Percentiles rank a stretch among this genome's conserved stretches.
Evolutionary conservation across 2,113 vertebrate genomes (phyloP).

Genomic region (Datnioides undecimradiatus): DNA sequence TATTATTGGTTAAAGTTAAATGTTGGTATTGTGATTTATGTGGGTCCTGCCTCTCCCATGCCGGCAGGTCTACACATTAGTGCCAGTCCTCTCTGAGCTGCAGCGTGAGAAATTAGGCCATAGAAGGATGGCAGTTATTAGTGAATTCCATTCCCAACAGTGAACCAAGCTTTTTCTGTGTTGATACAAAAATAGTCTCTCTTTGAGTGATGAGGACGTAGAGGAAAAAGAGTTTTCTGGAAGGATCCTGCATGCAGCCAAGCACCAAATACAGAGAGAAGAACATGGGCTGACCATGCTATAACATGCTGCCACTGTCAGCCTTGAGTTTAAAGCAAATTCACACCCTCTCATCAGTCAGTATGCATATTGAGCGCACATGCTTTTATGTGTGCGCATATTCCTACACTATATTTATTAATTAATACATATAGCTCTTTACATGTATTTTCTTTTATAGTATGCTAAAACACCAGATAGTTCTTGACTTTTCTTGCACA

Average conservation of each 20-base stretch:
- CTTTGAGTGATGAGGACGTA: slow-evolving; percentile 31
- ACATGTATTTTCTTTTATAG: no score
- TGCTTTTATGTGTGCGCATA: neutral
- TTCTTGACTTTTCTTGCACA: neutral
- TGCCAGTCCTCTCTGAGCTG: slow-evolving; percentile 39
- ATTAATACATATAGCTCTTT: no score
- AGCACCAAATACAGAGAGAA: slow-evolving; percentile 44
- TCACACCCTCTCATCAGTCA: neutral
- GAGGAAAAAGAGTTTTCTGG: slow-evolving; percentile 37
- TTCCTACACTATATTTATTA: no score
- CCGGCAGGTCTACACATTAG: slow-evolving; percentile 29
- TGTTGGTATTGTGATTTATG: neutral
- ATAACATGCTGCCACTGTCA: slow-evolving; percentile 2
- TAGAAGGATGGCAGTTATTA: slow-evolving; percentile 54
- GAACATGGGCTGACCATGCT: neutral
- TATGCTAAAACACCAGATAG: neutral
- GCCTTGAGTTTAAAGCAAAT: slow-evolving; percentile 6
- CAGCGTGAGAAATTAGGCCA: slow-evolving; percentile 72
- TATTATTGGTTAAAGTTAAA: neutral
- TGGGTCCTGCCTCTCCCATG: neutral
- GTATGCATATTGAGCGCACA: no score
- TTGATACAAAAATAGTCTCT: slow-evolving; percentile 70
- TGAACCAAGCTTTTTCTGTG: slow-evolving; percentile 54
- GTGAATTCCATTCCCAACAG: slow-evolving; percentile 57
- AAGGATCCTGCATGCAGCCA: slow-evolving; percentile 46